phyloP scores from a whole-genome alignment of 1,140 invertebrate genomes.

The Megathymus violae region DNA sequence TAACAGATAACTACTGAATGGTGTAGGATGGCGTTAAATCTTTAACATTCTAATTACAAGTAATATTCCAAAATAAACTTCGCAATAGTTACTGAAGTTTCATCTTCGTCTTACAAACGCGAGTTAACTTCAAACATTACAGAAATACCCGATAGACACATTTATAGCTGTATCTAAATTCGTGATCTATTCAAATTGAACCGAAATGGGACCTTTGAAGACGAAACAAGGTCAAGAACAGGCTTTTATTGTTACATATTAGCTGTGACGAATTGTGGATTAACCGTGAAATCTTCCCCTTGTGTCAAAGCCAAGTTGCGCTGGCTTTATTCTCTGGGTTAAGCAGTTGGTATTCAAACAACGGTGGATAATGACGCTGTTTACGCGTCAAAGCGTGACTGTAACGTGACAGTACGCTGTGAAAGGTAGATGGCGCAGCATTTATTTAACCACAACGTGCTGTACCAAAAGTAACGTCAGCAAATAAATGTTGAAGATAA shows the following conservation, averaged over 20 bases:
- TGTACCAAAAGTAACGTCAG: conserved; percentile 6
- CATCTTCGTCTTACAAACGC: not conserved
- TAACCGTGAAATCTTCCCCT: conserved; percentile 19
- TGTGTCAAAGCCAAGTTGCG: conserved; percentile 10
- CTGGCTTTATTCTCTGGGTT: conserved; percentile 17
- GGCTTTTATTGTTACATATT: conserved; percentile 32
- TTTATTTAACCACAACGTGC: conserved; percentile 25
- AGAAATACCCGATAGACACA: no score
- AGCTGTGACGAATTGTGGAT: conserved; percentile 28
- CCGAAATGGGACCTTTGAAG: conserved; percentile 11
- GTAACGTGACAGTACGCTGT: conserved; percentile 37
- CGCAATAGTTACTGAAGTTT: no score
- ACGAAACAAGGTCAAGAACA: conserved; percentile 23
- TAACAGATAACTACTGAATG: no score
- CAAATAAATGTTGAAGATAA: not conserved
- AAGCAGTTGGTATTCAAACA: conserved; percentile 33
- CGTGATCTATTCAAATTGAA: conserved; percentile 15
- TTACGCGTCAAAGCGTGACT: conserved; percentile 44
- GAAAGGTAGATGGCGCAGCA: conserved; percentile 23
- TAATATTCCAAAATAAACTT: no score
- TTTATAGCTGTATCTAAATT: not conserved
- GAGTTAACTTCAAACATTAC: not conserved
- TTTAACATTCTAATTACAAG: no score
- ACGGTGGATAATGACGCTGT: conserved; percentile 46
- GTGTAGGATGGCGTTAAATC: no score